Evolutionary conservation across 2,888 invertebrate genomes (phyloP), one percentile per base, ranked within the genome.

Genomic region (Anagyrus pseudococci): DNA sequence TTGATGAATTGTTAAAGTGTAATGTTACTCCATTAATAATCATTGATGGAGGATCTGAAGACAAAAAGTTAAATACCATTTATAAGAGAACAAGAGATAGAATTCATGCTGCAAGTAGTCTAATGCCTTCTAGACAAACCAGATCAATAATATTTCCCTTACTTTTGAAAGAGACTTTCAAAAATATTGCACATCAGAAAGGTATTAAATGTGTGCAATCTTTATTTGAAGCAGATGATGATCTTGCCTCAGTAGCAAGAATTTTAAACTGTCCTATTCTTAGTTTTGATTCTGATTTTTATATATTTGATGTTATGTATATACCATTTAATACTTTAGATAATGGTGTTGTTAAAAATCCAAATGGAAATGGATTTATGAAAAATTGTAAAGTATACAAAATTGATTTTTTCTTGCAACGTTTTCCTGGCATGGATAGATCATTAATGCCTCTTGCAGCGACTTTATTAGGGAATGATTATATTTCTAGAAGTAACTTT

Each of bases 211-310:
- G 87, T 66, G 88, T 89, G 48, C 86, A 92, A 55, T 91, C 93
- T 74, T 87, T 91, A 69, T 94, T 91, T 78, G 97, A 98, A 81
- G 96, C 96, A 1, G 98, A 98, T 77, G 88, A 89, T 70, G 91
- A 94, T 74, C 88, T 96, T 58, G 96, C 95, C 0, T 88, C 89
- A 0, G 80, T 96, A 69, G 93, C 95, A 0, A 87, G 89, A 68
- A 84, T 87, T 59, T 82, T 94, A 2, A 83, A 89, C 41, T 96
- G 94, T 72, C 96, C 96, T 0, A 90, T 98, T 2, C 78, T 98
- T 3, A 96, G 95, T 74, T 92, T 91, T 71, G 98, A 98, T 81
- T 96, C 96, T 0, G 98, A 98, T 82, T 98, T 96, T 82, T 96
- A 89, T 74, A 89, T 98, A 68, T 94, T 91, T 80, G 91, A 93